These are phyloP conservation scores for Pterostichus niger DNA, from an alignment of 2,888 invertebrate genomes.

Conservation along the genomic window DNA sequence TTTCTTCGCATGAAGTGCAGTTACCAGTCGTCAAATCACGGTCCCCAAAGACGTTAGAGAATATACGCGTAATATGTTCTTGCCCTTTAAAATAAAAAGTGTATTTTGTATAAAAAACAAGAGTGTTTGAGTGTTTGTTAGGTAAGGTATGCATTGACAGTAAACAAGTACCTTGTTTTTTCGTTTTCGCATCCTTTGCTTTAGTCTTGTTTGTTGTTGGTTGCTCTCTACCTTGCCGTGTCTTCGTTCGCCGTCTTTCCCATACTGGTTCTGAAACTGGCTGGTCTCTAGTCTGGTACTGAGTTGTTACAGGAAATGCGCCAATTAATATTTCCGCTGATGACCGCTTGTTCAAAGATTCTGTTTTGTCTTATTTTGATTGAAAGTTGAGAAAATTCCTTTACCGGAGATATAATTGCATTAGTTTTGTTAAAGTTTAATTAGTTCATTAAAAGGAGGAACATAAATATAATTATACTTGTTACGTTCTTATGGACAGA, in stretches of 20 bases:
- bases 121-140: conserved; percentile 18
- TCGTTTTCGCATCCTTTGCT: conserved; percentile 36
- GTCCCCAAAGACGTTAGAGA: no score
- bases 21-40: no score
- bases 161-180: conserved; percentile 44
- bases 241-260: neutral
- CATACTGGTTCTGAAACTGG: neutral
- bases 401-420: conserved; percentile 51
- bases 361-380: conserved; percentile 49
- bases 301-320: conserved; percentile 52
- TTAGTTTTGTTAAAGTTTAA: conserved; percentile 54
- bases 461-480: conserved; percentile 50
- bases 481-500: conserved; percentile 23
- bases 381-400: conserved; percentile 51
- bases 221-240: neutral
- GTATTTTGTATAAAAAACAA: neutral
- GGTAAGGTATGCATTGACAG: conserved; percentile 8
- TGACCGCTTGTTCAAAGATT: conserved; percentile 42
- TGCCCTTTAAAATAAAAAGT: no score
- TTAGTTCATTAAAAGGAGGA: conserved; percentile 49
- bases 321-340: conserved; percentile 52
- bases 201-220: conserved; percentile 29
- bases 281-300: conserved; percentile 28
- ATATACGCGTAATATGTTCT: no score
- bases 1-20: no score